phyloP scores from a whole-genome alignment of 64 coral and sea anemone genomes.

The Dendronephthya gigantea region DNA sequence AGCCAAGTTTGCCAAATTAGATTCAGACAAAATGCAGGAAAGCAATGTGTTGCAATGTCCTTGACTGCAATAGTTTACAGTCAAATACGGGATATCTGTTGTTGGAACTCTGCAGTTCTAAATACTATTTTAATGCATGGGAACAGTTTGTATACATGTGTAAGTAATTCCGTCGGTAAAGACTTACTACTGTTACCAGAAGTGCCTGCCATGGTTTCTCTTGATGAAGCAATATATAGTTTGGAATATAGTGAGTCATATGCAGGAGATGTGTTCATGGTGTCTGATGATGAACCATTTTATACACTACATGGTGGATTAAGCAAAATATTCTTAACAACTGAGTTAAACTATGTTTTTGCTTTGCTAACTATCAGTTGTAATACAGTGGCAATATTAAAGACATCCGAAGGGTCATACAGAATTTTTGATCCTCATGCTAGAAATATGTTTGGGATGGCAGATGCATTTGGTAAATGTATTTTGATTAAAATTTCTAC shows the following conservation, averaged over 20 bases:
- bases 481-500: slow-evolving; percentile 4
- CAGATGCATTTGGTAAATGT: background rate
- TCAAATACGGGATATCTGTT: background rate
- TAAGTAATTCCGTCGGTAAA: too few species aligned
- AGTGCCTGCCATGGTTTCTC: too few species aligned
- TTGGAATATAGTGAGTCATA: slow-evolving; percentile 20
- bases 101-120: background rate
- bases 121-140: too few species aligned
- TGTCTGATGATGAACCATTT: slow-evolving; percentile 3
- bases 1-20: background rate
- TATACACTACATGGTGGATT: background rate
- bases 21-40: slow-evolving; percentile 17
- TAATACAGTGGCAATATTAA: slow-evolving; percentile 20
- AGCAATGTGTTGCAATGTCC: slow-evolving; percentile 13
- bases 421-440: too few species aligned
- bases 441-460: slow-evolving; percentile 12
- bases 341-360: slow-evolving; percentile 17
- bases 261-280: slow-evolving; percentile 6
- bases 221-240: too few species aligned
- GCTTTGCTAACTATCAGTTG: slow-evolving; percentile 19
- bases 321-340: slow-evolving; percentile 9
- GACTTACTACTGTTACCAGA: too few species aligned
- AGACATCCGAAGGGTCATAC: background rate
- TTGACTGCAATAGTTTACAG: slow-evolving; percentile 7
- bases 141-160: too few species aligned